Evolutionary conservation across 23 tunicate species (phyloP).

Genomic region (Trididemnum miniatum): DNA sequence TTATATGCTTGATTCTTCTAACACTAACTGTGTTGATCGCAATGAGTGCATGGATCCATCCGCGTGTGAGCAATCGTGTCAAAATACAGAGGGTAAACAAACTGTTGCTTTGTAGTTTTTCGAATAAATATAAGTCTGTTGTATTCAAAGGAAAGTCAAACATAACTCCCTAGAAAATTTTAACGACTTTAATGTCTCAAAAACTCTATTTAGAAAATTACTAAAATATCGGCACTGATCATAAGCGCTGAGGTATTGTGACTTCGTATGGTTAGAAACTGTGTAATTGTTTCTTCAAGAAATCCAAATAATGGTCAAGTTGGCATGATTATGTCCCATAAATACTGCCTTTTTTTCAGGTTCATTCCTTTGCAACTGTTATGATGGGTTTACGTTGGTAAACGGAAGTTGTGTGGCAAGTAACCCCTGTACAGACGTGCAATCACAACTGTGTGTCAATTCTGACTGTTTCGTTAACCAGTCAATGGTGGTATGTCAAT

Average conservation of each 20-base stretch:
- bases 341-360: neutral
- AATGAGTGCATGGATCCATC: slow-evolving; percentile 15
- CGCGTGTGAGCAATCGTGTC: slow-evolving; percentile 21
- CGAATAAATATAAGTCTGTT: too few species aligned
- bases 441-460: neutral
- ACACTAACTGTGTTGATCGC: slow-evolving; percentile 10
- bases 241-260: too few species aligned
- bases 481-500: too few species aligned
- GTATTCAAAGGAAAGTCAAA: too few species aligned
- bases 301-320: too few species aligned
- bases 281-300: too few species aligned
- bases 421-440: neutral
- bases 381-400: neutral
- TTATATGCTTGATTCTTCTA: neutral
- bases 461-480: neutral
- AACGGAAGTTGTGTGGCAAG: neutral
- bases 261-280: too few species aligned
- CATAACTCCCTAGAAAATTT: too few species aligned
- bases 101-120: neutral
- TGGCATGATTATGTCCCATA: too few species aligned
- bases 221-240: too few species aligned
- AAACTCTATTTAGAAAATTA: too few species aligned
- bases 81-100: slow-evolving; percentile 25
- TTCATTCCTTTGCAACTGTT: neutral
- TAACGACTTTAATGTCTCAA: too few species aligned